Evolutionary conservation across 2,113 vertebrate genomes (phyloP), one percentile per base, ranked within the genome.

Genomic region (Coptodon bakossiorum): DNA sequence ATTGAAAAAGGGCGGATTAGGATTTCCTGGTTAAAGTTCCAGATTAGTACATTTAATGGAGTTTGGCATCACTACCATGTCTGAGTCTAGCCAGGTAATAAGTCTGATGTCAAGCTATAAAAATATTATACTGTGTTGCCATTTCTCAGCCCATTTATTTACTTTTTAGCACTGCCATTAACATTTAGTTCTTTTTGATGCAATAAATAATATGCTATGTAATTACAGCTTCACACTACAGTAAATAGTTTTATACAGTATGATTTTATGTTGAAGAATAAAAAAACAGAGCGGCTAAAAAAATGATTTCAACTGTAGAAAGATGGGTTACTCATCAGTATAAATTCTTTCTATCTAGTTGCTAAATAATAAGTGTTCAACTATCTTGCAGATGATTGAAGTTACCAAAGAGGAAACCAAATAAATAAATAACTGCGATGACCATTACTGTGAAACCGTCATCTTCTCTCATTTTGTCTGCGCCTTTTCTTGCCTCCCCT

Each of bases 1-100:
- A 73, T 45, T 24, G 1, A 27, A 45, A 17, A 27, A 5, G 2
- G 7, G 66, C 1, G 0, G 0, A 45, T 73, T 22, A 10, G 14
- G 16, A 48, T 76, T 76, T 27, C 40, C 8, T 0, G 4, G 8
- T 29, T 48, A 76, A 76, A 76, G 40, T 48, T 73, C 8, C 22
- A 73, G 36, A 43, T 71, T 14, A 71, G 68, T 45, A 2, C 38
- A 73, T 45, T 73, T 40, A 73, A 40, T 27, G 8, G 22, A 45
- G 13, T 45, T 14, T 27, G 36, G 66, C 66, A 43, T 71, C 12
- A 24, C 66, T 4, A 24, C 12, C 38, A 73, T 45, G 66, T 73
- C 27, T 45, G 38, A 45, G 22, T 17, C 34, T n/a, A 66, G 19
- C 10, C 61, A 66, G 10, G 38, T 40, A 68, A 40, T 22, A 38